A percentile compares a stretch with the other conserved stretches of the same genome.
Evolutionary conservation across 2,888 invertebrate genomes (phyloP).

Genomic region (Eilema sororculum): DNA sequence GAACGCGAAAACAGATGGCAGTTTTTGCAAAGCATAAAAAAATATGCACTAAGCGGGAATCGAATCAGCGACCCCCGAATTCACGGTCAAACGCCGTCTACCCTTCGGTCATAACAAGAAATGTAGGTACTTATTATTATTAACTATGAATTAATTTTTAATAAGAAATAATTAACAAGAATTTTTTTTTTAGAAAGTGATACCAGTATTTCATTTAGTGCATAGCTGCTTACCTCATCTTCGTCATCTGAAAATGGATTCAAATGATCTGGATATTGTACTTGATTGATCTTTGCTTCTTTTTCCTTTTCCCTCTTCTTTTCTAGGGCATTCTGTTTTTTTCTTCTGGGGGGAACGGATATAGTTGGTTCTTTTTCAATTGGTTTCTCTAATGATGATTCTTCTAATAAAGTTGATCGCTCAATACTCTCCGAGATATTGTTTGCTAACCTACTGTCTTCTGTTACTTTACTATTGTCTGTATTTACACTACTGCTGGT

Average conservation of each 20-base stretch:
- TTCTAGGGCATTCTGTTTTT: constrained; percentile 65
- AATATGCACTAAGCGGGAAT: no score
- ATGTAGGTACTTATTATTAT: no score
- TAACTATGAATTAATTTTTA: no score
- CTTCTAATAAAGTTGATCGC: constrained; percentile 21
- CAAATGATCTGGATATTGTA: constrained; percentile 91
- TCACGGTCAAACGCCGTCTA: no score
- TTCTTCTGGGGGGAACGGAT: constrained; percentile 80
- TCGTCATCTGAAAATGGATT: constrained; percentile 94
- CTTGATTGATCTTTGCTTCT: constrained; percentile 43
- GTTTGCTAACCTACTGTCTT: constrained; percentile 77
- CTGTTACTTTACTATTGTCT: constrained; percentile 73
- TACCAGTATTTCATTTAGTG: background rate
- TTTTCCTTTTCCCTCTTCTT: constrained; percentile 55
- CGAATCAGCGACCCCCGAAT: no score
- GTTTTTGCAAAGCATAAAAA: no score
- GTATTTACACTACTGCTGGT: constrained; percentile 47
- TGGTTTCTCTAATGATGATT: constrained; percentile 48
- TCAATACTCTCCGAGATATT: constrained; percentile 45
- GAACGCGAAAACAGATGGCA: no score
- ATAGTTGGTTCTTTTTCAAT: constrained; percentile 68
- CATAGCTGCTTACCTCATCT: constrained; percentile 62
- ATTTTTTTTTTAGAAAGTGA: background rate
- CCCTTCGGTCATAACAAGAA: no score
- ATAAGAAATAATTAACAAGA: no score